Evolutionary conservation across 2,113 vertebrate species (phyloP).

Genomic region (Poeciliopsis prolifica): DNA sequence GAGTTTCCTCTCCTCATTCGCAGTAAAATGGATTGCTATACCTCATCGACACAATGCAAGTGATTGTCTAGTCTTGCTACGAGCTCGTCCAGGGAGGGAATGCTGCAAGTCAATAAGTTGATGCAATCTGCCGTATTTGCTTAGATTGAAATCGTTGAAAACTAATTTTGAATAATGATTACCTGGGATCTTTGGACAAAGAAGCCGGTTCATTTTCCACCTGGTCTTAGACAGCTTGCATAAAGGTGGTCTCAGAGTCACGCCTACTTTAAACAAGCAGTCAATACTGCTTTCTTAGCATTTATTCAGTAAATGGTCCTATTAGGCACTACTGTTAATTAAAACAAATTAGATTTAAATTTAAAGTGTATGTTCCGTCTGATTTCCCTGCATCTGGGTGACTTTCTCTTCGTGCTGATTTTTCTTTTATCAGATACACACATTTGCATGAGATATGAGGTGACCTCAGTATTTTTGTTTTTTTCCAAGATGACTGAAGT

Average conservation of each 20-base stretch:
- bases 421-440: constrained; percentile 18
- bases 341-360: background rate
- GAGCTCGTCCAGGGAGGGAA: too few relatives aligned
- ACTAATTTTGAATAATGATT: too few relatives aligned
- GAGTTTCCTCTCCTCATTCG: too few relatives aligned
- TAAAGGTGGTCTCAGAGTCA: background rate
- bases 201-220: too few relatives aligned
- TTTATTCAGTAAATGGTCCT: background rate
- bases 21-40: too few relatives aligned
- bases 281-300: background rate
- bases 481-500: constrained; percentile 14
- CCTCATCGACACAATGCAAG: too few relatives aligned
- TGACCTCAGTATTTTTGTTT: constrained; percentile 5
- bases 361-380: background rate
- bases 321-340: background rate
- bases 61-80: too few relatives aligned
- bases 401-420: background rate
- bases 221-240: background rate
- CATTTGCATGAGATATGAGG: background rate
- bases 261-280: background rate
- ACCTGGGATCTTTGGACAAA: too few relatives aligned
- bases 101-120: too few relatives aligned
- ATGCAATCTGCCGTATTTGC: too few relatives aligned
- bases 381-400: background rate
- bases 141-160: too few relatives aligned